Percentiles rank a stretch among this genome's conserved stretches.
These are phyloP conservation scores for Linnaemya vulpina DNA, from an alignment of 2,888 invertebrate species.

Conservation along the genomic window DNA sequence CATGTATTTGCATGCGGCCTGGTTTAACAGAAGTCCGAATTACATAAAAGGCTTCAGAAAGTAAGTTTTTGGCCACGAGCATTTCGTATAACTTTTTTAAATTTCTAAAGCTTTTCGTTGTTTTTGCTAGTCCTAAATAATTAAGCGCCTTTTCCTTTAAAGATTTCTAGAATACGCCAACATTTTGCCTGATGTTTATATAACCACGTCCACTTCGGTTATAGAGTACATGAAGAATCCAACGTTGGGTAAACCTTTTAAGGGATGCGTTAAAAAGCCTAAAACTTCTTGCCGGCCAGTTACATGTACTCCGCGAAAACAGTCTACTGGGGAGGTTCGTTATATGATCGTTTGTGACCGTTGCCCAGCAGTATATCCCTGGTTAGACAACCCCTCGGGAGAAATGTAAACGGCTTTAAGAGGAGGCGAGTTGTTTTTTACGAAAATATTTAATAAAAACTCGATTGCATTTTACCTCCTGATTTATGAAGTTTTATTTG, in stretches of 20 bases:
- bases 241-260: constrained; percentile 79
- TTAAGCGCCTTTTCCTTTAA: constrained; percentile 74
- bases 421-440: no score
- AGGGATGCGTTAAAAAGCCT: constrained; percentile 77
- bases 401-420: not conserved
- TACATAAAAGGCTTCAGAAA: constrained; percentile 84
- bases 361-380: constrained; percentile 85
- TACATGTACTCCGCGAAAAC: constrained; percentile 78
- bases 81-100: no score
- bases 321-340: constrained; percentile 80
- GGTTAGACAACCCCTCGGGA: constrained; percentile 85
- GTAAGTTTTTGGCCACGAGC: constrained; percentile 68
- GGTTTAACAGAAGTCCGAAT: constrained; percentile 84
- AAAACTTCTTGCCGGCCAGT: constrained; percentile 76
- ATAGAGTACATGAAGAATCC: constrained; percentile 79
- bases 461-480: no score
- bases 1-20: constrained; percentile 87
- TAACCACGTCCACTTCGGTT: constrained; percentile 83
- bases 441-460: no score
- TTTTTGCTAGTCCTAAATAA: no score
- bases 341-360: constrained; percentile 84
- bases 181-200: constrained; percentile 84
- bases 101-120: no score
- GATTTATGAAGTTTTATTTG: no score
- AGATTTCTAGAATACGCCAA: constrained; percentile 85